Evolutionary conservation across 2,888 invertebrate species (phyloP).

Genomic region (Meta bourneti): DNA sequence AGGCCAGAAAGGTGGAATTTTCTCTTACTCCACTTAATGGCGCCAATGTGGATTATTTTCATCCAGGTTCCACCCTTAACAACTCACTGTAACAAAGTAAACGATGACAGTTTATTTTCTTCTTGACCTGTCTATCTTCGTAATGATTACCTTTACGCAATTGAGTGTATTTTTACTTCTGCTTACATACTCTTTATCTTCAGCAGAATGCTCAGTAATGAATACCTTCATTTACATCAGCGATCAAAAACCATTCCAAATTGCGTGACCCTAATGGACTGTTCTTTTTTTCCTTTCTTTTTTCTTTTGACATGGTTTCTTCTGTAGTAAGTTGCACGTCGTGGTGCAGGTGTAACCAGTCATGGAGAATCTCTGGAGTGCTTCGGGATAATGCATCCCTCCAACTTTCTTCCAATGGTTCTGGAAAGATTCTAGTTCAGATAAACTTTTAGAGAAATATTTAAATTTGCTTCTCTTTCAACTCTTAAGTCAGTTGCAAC

Average conservation of each 20-base stretch:
- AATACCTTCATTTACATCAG: neutral
- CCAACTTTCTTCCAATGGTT: neutral
- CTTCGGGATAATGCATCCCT: neutral
- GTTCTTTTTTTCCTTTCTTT: neutral
- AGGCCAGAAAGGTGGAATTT: no score
- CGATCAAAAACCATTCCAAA: neutral
- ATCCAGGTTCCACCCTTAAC: neutral
- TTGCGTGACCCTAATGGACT: neutral
- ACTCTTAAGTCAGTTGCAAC: no score
- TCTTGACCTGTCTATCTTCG: neutral
- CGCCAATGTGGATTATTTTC: no score
- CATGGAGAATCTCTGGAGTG: neutral
- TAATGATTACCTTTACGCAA: neutral
- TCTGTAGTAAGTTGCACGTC: neutral
- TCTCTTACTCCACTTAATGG: no score
- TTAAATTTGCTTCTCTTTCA: no score
- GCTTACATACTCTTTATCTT: neutral
- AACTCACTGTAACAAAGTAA: neutral
- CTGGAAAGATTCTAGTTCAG: no score
- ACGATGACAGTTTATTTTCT: neutral
- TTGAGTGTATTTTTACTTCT: neutral
- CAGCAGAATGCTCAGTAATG: neutral
- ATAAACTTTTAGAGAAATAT: no score
- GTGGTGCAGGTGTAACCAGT: neutral
- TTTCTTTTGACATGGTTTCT: neutral